phyloP scores from a whole-genome alignment of 1,140 invertebrate genomes.

The Solenopsis invicta region DNA sequence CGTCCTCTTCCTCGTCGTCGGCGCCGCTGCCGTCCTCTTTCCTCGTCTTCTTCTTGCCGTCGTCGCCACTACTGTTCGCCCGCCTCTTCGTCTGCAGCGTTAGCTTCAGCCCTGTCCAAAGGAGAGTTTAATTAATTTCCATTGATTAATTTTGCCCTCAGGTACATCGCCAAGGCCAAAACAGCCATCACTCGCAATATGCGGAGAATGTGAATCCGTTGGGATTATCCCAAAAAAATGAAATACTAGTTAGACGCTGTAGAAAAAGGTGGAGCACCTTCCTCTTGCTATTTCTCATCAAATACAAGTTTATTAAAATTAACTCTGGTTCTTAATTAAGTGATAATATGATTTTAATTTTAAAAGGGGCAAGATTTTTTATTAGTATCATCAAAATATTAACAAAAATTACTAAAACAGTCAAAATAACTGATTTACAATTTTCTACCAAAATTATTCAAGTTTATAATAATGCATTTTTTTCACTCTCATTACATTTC shows the following conservation, averaged over 20 bases:
- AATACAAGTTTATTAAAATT: background rate
- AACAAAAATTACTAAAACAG: background rate
- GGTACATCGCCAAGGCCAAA: constrained; percentile 1
- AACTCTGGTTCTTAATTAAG: background rate
- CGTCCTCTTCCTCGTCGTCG: constrained; percentile 89
- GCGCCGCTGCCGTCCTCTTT: constrained; percentile 90
- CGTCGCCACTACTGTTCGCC: constrained; percentile 89
- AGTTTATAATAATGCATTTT: background rate
- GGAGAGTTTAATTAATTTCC: constrained; percentile 27
- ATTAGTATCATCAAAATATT: background rate
- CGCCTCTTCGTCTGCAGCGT: constrained; percentile 96
- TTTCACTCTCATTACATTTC: background rate
- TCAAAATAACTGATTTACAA: background rate
- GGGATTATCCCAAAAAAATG: constrained; percentile 26
- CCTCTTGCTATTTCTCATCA: background rate
- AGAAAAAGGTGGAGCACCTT: background rate
- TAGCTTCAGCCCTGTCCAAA: constrained; percentile 91
- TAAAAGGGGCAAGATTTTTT: background rate
- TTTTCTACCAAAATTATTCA: background rate
- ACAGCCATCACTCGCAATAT: background rate
- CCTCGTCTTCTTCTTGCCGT: constrained; percentile 88
- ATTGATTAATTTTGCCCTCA: constrained; percentile 19
- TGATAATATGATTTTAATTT: background rate
- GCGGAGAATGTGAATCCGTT: background rate
- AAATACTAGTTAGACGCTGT: constrained; percentile 4